Evolutionary conservation across 2,888 invertebrate species (phyloP), one percentile per base, ranked within the genome.

Genomic region (Agapostemon virescens): DNA sequence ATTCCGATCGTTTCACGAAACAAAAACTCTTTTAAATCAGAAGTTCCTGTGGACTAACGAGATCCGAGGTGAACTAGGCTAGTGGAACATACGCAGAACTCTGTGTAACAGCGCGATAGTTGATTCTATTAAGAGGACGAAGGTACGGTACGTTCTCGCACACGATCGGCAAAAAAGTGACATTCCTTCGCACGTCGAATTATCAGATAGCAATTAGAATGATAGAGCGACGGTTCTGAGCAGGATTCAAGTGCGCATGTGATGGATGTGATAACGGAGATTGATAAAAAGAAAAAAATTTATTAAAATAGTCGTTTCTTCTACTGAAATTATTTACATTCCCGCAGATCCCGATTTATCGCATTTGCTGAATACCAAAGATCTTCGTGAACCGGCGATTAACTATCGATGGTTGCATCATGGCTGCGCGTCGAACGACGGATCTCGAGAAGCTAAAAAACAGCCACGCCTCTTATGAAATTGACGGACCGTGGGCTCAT

Each of bases 351-450:
- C 13, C 38, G 36, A 52, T 77, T 81, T 73, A 83, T 70, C 72
- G 36, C 63, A 17, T 64, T 76, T 33, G 38, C 66, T 66, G 80
- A 79, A 83, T 82, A 82, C 82, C 82, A 69, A 74, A 42, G 36
- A 71, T 70, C 73, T 67, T 40, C n/a, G 3, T 20, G 17, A 61
- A 20, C 7, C 1, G 6, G 38, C 11, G 33, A 82, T 77, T 26
- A 74, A 75, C 64, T 26, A 26, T 36, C 38, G 26, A 15, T 3
- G 58, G 58, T 75, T 79, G 66, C 69, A 23, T 66, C 69, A 72
- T 26, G 15, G 42, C 23, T 13, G 17, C 42, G 38, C 69, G 23
- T 68, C 13, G 26, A 26, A 58, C 40, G 26, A 42, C n/a, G 33
- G 23, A 70, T 74, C 67, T n/a, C 33, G 33, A 67, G 30, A 3